Conservation (phyloP, 2,113 vertebrate genomes). For the Pyrgilauda ruficollis region DNA sequence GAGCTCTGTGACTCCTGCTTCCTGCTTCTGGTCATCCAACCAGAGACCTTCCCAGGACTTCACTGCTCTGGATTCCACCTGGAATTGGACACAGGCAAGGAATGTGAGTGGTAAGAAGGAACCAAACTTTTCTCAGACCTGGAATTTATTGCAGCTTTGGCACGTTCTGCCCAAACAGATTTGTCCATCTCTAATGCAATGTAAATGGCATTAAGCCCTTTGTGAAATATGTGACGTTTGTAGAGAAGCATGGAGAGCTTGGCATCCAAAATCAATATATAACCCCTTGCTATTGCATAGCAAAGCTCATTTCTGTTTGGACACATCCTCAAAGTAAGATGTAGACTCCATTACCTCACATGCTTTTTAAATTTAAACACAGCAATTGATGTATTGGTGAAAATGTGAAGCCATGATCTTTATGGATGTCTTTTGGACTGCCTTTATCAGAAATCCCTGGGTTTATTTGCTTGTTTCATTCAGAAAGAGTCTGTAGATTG, state of each 20-base stretch:
- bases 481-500: background rate
- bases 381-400: background rate
- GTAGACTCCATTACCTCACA: background rate
- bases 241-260: background rate
- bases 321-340: constrained; percentile 19
- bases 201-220: constrained; percentile 14
- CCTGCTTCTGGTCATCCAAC: background rate
- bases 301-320: constrained; percentile 32
- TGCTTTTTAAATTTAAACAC: constrained; percentile 22
- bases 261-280: constrained; percentile 48
- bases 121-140: background rate
- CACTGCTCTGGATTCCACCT: background rate
- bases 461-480: background rate
- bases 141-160: background rate
- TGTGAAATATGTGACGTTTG: constrained; percentile 24
- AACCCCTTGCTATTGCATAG: background rate
- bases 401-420: background rate
- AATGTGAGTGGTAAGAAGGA: background rate
- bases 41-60: background rate
- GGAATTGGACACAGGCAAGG: background rate
- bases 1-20: background rate
- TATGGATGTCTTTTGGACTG: constrained; percentile 9
- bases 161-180: background rate
- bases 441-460: background rate
- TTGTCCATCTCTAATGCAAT: background rate